Evolutionary conservation across 2,797 vertebrate genomes (phyloP), one percentile per base, ranked within the genome.

Genomic region (Sus cebifrons): DNA sequence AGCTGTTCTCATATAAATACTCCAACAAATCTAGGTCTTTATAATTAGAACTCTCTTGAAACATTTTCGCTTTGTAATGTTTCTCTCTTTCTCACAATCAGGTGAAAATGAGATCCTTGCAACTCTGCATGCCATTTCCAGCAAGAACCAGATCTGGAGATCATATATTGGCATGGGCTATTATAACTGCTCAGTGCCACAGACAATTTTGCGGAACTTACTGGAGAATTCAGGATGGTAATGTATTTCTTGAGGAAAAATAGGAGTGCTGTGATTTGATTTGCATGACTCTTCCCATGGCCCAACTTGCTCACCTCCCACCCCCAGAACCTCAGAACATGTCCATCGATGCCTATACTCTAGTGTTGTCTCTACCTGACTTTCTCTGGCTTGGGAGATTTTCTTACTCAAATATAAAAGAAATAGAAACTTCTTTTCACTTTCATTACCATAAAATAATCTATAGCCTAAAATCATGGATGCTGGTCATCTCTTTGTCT

Each of bases 111-210:
- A 99, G 98, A 98, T 99, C 97, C 99, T 99, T 95, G 99, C 99
- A 78, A 98, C 98, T 12, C 98, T 99, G 1, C 98, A 99, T 96
- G 99, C 98, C 97, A 99, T 99, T 95, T 99, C 99, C 86, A 99
- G 98, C 91, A 99, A 99, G 98, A 99, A 99, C 98, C 99, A 99
- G 98, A 98, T 99, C 18, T 99, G 99, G 99, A 98, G 99, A 52
- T 99, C 99, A 4, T 99, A 99, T 64, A 99, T 99, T 44, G 99
- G 99, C 94, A 99, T 99, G 99, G 99, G 99, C 60, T 99, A 99
- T 98, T 99, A 99, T 98, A 99, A 99, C 98, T 99, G 99, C 98
- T 99, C 99, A 0, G 99, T 99, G 18, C 99, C 99, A 0, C 99
- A 99, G 6, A 98, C 99, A 89, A 99, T 99, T 91, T 98, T 99